Percentiles rank a stretch among this genome's conserved stretches.
Conservation (phyloP, 2,888 invertebrate genomes). For the Congeria kusceri region DNA sequence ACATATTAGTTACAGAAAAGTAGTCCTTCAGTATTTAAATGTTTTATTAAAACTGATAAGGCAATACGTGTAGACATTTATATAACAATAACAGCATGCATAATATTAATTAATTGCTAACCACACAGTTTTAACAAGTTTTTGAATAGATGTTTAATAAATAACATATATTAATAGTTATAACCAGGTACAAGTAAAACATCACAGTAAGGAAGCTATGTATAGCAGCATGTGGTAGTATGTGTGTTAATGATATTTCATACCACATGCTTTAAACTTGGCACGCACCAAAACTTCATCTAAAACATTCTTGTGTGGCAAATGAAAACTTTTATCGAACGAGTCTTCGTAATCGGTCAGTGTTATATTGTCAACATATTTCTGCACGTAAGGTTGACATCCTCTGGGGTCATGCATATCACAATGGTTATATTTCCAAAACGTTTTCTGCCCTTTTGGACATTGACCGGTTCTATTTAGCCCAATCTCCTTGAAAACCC, state of each 20-base stretch:
- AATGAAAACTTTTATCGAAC: slow-evolving; percentile 59
- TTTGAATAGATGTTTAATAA: no score
- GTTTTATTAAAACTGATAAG: no score
- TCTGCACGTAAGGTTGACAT: slow-evolving; percentile 75
- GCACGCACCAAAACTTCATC: no score
- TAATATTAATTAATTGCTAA: no score
- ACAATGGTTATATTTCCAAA: slow-evolving; percentile 73
- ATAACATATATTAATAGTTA: no score
- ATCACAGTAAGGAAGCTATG: slow-evolving; percentile 7
- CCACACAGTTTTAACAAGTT: no score
- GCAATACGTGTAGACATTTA: no score
- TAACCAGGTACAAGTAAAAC: background rate
- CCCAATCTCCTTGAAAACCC: slow-evolving; percentile 82
- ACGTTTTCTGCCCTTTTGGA: slow-evolving; percentile 73
- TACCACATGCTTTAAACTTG: no score
- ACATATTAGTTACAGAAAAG: no score
- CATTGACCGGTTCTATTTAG: slow-evolving; percentile 79
- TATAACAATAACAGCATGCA: no score
- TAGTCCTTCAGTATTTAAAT: no score
- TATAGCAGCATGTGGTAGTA: background rate
- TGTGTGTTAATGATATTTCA: background rate
- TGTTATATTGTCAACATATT: slow-evolving; percentile 72
- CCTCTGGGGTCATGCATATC: slow-evolving; percentile 82
- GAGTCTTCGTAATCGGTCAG: slow-evolving; percentile 5
- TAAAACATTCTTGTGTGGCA: slow-evolving; percentile 81